These are phyloP conservation scores for Wasmannia auropunctata DNA, from an alignment of 1,140 invertebrate genomes.

Conservation along the genomic window DNA sequence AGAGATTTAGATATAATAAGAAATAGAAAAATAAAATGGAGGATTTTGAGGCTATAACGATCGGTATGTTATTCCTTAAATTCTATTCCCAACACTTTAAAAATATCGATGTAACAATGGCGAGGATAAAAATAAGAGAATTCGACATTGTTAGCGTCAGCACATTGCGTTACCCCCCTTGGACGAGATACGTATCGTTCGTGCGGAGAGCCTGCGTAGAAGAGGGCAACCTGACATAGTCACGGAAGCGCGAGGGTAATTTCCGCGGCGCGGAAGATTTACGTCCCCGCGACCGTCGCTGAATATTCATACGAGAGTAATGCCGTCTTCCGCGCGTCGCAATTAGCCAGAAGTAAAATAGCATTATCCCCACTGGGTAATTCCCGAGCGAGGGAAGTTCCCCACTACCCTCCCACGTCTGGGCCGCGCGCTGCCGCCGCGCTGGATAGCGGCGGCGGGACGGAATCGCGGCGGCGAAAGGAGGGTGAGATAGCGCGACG, in stretches of 20 bases:
- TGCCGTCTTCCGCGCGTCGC: slow-evolving; percentile 49
- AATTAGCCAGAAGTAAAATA: slow-evolving; percentile 54
- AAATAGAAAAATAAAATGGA: not conserved
- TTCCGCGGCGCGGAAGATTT: slow-evolving; percentile 36
- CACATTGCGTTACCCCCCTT: not conserved
- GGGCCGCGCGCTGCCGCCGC: not conserved
- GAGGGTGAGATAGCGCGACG: not conserved
- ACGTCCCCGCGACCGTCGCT: slow-evolving; percentile 31
- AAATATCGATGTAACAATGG: not conserved
- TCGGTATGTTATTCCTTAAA: not conserved
- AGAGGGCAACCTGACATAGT: slow-evolving; percentile 8
- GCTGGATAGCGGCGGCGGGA: slow-evolving; percentile 12
- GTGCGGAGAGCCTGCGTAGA: not conserved
- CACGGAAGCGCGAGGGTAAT: slow-evolving; percentile 23
- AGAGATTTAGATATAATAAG: not conserved
- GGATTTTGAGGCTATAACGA: not conserved
- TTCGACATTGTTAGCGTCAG: not conserved
- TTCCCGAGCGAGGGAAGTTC: slow-evolving; percentile 30
- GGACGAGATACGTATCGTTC: not conserved
- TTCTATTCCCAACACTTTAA: not conserved
- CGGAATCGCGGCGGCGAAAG: slow-evolving; percentile 30
- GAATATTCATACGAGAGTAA: slow-evolving; percentile 57
- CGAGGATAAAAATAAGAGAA: not conserved
- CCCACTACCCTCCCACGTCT: not conserved
- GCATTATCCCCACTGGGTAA: slow-evolving; percentile 43